phyloP scores from a whole-genome alignment of 2,113 vertebrate genomes.

The Calypte anna region DNA sequence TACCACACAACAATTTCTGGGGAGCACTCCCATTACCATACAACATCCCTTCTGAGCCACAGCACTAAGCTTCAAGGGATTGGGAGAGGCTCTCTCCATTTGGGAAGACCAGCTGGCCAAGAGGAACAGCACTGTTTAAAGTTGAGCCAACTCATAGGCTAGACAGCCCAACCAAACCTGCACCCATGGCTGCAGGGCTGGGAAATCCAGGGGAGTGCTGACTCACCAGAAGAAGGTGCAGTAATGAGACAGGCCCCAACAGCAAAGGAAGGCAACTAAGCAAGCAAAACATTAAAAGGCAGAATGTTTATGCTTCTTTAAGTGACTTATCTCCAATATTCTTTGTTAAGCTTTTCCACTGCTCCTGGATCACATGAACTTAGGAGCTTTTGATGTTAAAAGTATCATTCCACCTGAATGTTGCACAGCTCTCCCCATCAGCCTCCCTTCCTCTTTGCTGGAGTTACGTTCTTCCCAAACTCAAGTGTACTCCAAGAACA shows the following conservation, averaged over 20 bases:
- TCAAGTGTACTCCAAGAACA: not conserved
- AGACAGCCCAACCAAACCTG: conserved; percentile 48
- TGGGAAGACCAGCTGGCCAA: conserved; percentile 35
- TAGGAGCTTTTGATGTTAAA: not conserved
- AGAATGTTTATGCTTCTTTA: conserved; percentile 34
- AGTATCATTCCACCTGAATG: not conserved
- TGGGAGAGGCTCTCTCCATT: conserved; percentile 34
- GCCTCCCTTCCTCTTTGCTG: not conserved
- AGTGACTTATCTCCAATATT: conserved; percentile 45
- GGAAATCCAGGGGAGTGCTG: conserved; percentile 45
- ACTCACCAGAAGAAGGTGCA: conserved; percentile 42
- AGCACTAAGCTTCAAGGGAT: not conserved
- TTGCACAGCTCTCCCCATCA: not conserved
- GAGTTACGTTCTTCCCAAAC: not conserved
- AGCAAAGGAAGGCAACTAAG: conserved; percentile 27
- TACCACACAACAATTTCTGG: not conserved
- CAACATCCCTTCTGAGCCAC: not conserved
- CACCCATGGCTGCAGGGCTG: not conserved
- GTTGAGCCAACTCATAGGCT: conserved; percentile 52
- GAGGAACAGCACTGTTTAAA: conserved; percentile 38
- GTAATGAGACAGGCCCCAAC: conserved; percentile 34
- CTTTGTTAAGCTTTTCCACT: not conserved
- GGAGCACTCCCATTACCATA: not conserved
- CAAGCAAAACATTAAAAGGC: conserved; percentile 32
- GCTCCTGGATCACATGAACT: not conserved